Base-by-base conservation (phyloP, 2,888 invertebrate genomes). In the Philaethria dido region DNA sequence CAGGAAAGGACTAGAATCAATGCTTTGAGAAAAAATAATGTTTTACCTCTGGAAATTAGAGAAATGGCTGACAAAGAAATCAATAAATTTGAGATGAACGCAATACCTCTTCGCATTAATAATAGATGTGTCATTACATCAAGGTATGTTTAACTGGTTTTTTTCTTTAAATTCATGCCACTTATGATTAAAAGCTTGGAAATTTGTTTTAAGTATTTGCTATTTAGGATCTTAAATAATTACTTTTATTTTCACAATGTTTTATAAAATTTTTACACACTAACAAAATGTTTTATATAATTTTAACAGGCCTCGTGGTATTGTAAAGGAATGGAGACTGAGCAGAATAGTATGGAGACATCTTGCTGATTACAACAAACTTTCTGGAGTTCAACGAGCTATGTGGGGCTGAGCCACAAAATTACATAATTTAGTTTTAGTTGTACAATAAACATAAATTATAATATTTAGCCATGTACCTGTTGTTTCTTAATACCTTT, bases 341-440 rank as follows among this genome's bases (percentile, higher is more conserved):
- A 98, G 98, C 79, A 94, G 99, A 79, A 97, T 99, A 72, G 95
- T 98, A 5, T 99, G 97, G 94, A 94, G 99, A 70, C 94, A 97
- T 80, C 92, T 98, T 70, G 98, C 98, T 0, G 99, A 99, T 92
- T 96, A 99, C 86, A 99, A 99, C 86, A 96, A 97, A 86, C 85
- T 99, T 45, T 94, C 97, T 18, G 99, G 99, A 45, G 95, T 99
- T 0, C 98, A 98, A 84, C 94, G 99, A 83, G 98, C 99, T n/a
- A 96, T 97, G 94, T 99, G 99, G 99, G 96, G 94, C 69, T 91
- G 72, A 69, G n/a, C 33, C 14, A 4, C 1, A 36, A 50, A n/a
- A 39, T 54, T 18, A 47, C 36, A 20, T 33, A 6, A 20, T 18
- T 18, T 42, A 39, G 47, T 36, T 36, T 33, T 64, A 55, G 57